Evolutionary conservation across 2,888 invertebrate species (phyloP).

Genomic region (Busseola fusca): DNA sequence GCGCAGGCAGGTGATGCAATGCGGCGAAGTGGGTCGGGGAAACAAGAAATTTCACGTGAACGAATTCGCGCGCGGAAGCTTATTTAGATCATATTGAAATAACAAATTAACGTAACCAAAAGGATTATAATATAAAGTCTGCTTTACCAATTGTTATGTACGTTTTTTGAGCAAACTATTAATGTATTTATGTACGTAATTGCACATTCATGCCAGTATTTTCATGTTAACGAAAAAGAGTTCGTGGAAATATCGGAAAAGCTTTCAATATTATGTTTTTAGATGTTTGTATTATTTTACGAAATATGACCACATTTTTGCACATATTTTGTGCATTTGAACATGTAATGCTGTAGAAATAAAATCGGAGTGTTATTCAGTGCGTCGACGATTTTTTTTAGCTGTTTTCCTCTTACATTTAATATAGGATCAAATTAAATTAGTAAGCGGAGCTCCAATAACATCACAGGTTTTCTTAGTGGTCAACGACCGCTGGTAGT

Average conservation of each 20-base stretch:
- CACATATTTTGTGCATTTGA: conserved; percentile 6
- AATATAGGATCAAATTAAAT: neutral
- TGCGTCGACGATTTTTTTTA: neutral
- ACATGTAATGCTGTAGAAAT: neutral
- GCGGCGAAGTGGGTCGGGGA: too few species aligned
- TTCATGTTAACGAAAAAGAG: conserved; percentile 14
- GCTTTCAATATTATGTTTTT: conserved; percentile 1
- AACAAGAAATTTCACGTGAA: too few species aligned
- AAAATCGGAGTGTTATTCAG: conserved; percentile 12
- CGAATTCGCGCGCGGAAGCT: too few species aligned
- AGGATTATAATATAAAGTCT: neutral
- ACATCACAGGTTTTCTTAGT: neutral
- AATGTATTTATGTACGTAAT: conserved; percentile 8
- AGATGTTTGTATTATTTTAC: conserved; percentile 20
- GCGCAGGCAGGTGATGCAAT: too few species aligned
- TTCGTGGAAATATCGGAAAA: conserved; percentile 36
- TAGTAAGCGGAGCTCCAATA: neutral
- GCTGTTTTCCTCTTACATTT: too few species aligned
- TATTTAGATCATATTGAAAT: neutral
- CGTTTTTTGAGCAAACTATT: neutral
- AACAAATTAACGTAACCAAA: neutral
- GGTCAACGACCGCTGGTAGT: neutral
- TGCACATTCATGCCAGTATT: conserved; percentile 16
- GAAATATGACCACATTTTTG: conserved; percentile 4
- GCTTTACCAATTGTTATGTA: neutral